These are phyloP conservation scores for Hypena proboscidalis DNA, from an alignment of 2,888 invertebrate genomes.

Conservation along the genomic window DNA sequence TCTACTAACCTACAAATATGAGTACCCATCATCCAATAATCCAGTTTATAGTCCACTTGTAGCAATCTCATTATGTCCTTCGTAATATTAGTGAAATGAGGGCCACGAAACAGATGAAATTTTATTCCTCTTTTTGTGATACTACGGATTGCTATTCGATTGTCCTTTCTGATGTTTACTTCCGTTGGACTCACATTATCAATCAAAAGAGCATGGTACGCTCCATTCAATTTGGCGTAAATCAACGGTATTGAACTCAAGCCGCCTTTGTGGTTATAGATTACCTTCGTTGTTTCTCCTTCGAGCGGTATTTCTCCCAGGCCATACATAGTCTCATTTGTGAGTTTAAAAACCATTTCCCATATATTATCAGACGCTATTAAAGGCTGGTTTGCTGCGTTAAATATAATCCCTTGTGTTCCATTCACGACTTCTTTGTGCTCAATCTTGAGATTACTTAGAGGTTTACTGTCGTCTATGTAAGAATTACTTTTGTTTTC, in stretches of 20 bases:
- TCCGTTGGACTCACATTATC: conserved; percentile 84
- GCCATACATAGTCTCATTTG: conserved; percentile 82
- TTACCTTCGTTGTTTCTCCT: conserved; percentile 58
- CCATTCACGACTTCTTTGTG: conserved; percentile 59
- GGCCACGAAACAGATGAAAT: conserved; percentile 74
- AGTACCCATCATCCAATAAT: conserved; percentile 79
- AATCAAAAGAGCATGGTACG: conserved; percentile 84
- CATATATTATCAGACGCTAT: conserved; percentile 86
- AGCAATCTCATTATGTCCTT: conserved; percentile 61
- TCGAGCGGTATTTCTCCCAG: conserved; percentile 80
- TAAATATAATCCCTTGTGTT: conserved; percentile 70
- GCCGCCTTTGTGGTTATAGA: conserved; percentile 77
- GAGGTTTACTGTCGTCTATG: no score
- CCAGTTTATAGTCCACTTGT: conserved; percentile 52
- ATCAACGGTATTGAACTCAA: conserved; percentile 79
- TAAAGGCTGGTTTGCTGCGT: conserved; percentile 84
- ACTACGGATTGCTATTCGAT: conserved; percentile 83
- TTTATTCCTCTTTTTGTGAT: conserved; percentile 74
- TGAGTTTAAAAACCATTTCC: conserved; percentile 85
- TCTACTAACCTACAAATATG: conserved; percentile 72
- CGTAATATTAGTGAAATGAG: conserved; percentile 70
- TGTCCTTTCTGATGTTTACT: conserved; percentile 78
- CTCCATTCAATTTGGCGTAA: conserved; percentile 77
- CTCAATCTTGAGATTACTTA: conserved; percentile 64
- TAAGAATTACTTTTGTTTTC: conserved; percentile 50